Evolutionary conservation across 2,888 invertebrate species (phyloP).

Genomic region (Yponomeuta sedellus): DNA sequence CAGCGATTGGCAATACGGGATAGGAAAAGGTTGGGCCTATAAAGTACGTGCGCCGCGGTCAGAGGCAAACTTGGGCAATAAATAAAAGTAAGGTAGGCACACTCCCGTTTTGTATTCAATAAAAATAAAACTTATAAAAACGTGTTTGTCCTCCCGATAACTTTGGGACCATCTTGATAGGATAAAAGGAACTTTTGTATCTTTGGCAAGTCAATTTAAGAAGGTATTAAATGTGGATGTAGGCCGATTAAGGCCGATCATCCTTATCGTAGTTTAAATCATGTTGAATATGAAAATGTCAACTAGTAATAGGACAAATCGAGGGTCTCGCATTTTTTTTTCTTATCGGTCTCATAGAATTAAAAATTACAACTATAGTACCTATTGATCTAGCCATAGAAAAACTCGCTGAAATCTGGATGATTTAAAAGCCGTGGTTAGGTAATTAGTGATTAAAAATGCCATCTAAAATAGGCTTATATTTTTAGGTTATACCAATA

Average conservation of each 20-base stretch:
- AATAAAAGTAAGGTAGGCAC: conserved; percentile 70
- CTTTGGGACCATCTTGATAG: background rate
- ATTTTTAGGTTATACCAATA: too few species aligned
- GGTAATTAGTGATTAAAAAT: too few species aligned
- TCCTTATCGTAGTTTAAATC: too few species aligned
- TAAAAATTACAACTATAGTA: too few species aligned
- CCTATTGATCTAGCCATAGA: background rate
- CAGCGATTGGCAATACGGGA: conserved; percentile 72
- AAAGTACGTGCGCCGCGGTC: conserved; percentile 73
- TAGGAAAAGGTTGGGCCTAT: conserved; percentile 69
- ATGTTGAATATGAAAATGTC: too few species aligned
- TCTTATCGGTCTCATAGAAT: too few species aligned
- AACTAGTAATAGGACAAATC: too few species aligned
- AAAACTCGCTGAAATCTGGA: too few species aligned
- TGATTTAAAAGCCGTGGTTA: too few species aligned
- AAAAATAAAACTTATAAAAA: conserved; percentile 55
- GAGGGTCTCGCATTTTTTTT: too few species aligned
- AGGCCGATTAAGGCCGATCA: too few species aligned
- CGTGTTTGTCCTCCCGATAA: conserved; percentile 12
- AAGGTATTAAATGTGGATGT: background rate
- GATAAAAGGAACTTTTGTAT: background rate
- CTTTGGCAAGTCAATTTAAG: background rate
- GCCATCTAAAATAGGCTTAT: too few species aligned
- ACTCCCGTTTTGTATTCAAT: conserved; percentile 72
- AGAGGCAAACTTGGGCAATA: conserved; percentile 74